Evolutionary conservation across 2,888 invertebrate species (phyloP), one percentile per base, ranked within the genome.

Genomic region (Coenonympha glycerion): DNA sequence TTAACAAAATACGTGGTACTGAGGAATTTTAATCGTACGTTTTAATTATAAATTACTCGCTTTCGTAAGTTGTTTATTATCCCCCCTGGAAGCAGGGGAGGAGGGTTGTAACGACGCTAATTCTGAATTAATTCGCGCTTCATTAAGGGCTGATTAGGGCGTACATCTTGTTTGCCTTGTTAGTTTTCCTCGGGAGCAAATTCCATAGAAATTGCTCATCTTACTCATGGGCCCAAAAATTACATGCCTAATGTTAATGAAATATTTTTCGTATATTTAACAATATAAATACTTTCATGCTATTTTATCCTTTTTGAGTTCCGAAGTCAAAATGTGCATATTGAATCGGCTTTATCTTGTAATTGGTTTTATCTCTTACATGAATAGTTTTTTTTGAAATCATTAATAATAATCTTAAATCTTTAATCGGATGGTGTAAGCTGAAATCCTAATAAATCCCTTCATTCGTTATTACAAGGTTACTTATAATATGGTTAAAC

Each of bases 41-140:
- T 52, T 52, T 49, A 52, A 49, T 52, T 52, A 52, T 45, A 52
- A 52, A 52, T 52, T 45, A 52, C 44, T 47, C 47, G 28, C 52
- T 19, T 36, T 33, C 66, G 69, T 52, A 67, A 70, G 68, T 68
- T 74, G 75, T 78, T 79, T 78, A 80, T 82, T 79, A 76, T 76
- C 65, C 62, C 61, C 63, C 65, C 65, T 6, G 6, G 19, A 19
- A 4, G 1, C 3, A 11, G 19, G 5, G 3, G 21, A n/a, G 66
- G 65, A 64, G 62, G 55, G 59, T 1, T 13, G 66, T 66, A 73
- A 75, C 71, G 76, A 70, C 68, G 73, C 74, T 80, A 79, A 79
- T 79, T 79, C 71, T 60, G 69, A 78, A 81, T 82, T 83, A 82
- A 84, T 81, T 83, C 71, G 68, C 69, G 71, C 75, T 77, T 85